phyloP scores from a whole-genome alignment of 2,113 vertebrate species.

The Thomomys bottae region DNA sequence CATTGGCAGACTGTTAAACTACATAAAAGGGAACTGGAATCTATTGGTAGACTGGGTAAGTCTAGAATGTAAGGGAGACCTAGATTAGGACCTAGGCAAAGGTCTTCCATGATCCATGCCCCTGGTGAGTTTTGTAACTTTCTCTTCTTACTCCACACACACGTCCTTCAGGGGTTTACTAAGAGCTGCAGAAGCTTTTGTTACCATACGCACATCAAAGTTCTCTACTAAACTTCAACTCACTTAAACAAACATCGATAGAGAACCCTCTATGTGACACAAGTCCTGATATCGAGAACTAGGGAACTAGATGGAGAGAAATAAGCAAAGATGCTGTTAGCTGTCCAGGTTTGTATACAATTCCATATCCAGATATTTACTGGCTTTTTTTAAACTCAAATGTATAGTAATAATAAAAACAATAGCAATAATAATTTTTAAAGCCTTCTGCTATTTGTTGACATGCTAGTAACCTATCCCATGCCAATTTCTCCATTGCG shows the following conservation, averaged over 20 bases:
- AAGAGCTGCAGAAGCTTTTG: background rate
- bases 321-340: background rate
- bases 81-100: too few relatives aligned
- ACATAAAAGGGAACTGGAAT: background rate
- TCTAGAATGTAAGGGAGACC: background rate
- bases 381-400: background rate
- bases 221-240: background rate
- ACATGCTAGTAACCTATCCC: background rate
- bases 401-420: background rate
- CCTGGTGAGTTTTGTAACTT: fast-evolving
- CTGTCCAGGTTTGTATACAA: background rate
- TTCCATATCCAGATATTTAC: background rate
- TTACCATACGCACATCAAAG: background rate
- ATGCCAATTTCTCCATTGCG: background rate
- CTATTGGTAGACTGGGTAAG: background rate
- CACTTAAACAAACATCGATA: background rate
- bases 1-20: background rate
- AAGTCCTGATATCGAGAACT: background rate
- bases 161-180: too few relatives aligned
- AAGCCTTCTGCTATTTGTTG: background rate
- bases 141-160: background rate
- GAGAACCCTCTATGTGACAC: background rate
- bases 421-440: background rate
- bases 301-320: background rate
- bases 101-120: too few relatives aligned